Evolutionary conservation across 2,113 vertebrate species (phyloP).

Genomic region (Propithecus coquereli): DNA sequence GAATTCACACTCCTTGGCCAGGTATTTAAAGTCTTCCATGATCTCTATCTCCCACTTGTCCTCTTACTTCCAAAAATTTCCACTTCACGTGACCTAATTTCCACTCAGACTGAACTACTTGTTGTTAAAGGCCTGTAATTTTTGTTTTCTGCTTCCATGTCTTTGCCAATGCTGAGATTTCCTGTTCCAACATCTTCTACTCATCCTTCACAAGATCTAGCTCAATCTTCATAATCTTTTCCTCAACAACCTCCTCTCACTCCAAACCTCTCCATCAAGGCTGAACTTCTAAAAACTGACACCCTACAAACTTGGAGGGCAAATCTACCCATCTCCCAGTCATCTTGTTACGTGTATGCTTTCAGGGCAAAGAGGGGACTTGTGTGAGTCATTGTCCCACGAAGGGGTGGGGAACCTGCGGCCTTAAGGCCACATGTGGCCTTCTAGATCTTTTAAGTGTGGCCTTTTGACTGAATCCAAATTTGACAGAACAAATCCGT

Average conservation of each 20-base stretch:
- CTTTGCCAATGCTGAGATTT: neutral
- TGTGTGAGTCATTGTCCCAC: neutral
- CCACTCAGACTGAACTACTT: neutral
- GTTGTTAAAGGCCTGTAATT: neutral
- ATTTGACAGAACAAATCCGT: too few species aligned
- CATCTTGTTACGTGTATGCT: rapidly evolving
- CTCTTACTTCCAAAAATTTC: neutral
- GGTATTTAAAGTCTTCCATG: neutral
- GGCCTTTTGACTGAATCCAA: too few species aligned
- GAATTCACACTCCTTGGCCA: neutral
- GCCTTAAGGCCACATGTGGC: too few species aligned
- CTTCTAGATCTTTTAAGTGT: too few species aligned
- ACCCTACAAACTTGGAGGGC: neutral
- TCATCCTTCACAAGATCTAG: neutral
- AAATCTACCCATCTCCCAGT: neutral
- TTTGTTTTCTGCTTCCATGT: neutral
- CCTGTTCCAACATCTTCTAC: neutral
- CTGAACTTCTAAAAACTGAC: neutral
- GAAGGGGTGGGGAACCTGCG: too few species aligned
- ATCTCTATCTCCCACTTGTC: neutral
- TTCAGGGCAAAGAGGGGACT: neutral
- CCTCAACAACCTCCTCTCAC: neutral
- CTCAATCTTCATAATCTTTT: neutral
- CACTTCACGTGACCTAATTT: neutral
- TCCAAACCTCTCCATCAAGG: neutral